Percentiles rank a stretch among this genome's conserved stretches.
Conservation (phyloP, 2,113 vertebrate species). For the Seriola rivoliana region DNA sequence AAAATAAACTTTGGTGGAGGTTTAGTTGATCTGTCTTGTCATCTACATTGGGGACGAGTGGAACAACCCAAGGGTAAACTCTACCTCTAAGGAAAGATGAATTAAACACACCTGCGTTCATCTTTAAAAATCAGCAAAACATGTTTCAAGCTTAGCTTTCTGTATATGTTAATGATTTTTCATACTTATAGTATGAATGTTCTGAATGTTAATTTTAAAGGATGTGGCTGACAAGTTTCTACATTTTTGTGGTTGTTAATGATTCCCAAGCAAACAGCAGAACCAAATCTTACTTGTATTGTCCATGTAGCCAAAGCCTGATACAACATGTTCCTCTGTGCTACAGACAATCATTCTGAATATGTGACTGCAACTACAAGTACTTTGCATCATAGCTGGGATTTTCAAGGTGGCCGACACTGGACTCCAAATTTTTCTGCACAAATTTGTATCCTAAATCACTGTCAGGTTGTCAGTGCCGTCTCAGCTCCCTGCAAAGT, state of each 20-base stretch:
- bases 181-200: not conserved
- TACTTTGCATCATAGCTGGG: not conserved
- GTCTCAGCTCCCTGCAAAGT: conserved; percentile 1
- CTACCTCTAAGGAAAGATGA: conserved; percentile 35
- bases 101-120: conserved; percentile 11
- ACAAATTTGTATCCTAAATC: not conserved
- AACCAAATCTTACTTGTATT: not conserved
- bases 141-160: conserved; percentile 5
- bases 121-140: conserved; percentile 38
- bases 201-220: conserved; percentile 1
- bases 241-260: not conserved
- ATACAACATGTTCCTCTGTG: not conserved
- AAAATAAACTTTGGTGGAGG: conserved; percentile 15
- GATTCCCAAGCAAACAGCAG: not conserved
- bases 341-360: not conserved
- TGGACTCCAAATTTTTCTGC: not conserved
- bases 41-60: conserved; percentile 41
- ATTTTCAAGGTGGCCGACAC: not conserved
- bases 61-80: conserved; percentile 35
- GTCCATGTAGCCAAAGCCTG: not conserved
- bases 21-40: conserved; percentile 49
- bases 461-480: not conserved
- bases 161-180: not conserved
- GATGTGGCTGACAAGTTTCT: not conserved
- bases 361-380: not conserved